Conservation (phyloP, 2,888 invertebrate genomes). For the Sesia apiformis region DNA sequence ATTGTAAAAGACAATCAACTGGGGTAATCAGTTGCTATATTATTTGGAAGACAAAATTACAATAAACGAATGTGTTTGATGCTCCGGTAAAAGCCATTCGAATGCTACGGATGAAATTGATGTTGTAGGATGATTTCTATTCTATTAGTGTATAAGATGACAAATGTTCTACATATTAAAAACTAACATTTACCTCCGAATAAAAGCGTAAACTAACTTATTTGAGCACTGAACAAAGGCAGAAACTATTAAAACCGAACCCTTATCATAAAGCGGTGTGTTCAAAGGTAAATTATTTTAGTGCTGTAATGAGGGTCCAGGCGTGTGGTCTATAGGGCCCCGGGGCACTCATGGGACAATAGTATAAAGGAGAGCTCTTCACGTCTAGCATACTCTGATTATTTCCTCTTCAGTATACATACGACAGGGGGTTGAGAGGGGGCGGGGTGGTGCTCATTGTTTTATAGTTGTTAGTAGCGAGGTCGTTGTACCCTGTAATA, state of each 20-base stretch:
- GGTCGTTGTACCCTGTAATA: slow-evolving; percentile 30
- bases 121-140: too few species aligned
- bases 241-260: not conserved
- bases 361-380: slow-evolving; percentile 27
- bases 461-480: slow-evolving; percentile 30
- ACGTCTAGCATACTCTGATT: slow-evolving; percentile 39
- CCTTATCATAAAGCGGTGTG: slow-evolving; percentile 1
- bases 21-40: too few species aligned
- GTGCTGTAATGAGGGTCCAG: slow-evolving; percentile 35
- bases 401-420: slow-evolving; percentile 31
- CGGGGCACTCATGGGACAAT: slow-evolving; percentile 25
- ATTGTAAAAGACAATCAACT: too few species aligned
- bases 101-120: too few species aligned
- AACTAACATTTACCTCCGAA: not conserved
- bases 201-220: not conserved
- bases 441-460: slow-evolving; percentile 21
- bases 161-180: too few species aligned
- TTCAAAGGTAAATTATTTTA: slow-evolving; percentile 43
- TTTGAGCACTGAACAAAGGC: not conserved
- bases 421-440: not conserved
- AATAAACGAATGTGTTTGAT: too few species aligned
- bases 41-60: too few species aligned
- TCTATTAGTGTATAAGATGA: too few species aligned
- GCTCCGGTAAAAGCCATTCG: too few species aligned
- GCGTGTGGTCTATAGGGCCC: slow-evolving; percentile 24